Base-by-base conservation (phyloP, 1,140 invertebrate genomes). In the Drosophila kanapiae region DNA sequence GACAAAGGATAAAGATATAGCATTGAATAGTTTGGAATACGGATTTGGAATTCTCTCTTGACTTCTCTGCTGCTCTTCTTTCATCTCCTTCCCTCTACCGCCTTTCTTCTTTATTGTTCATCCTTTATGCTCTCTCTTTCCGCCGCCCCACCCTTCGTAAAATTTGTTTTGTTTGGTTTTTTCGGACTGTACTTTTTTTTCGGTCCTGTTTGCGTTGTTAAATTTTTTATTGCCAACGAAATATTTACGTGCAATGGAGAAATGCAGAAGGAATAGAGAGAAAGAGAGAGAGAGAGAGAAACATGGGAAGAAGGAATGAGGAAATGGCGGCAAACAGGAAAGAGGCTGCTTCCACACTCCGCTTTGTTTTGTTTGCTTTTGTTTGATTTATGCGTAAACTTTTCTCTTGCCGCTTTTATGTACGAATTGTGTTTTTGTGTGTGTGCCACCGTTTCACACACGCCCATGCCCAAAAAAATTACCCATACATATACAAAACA, bases 331-430 rank as follows among this genome's bases (percentile, higher is more conserved):
- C 35, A 38, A 38, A 38, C 53, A 38, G 53, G 35, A 38, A 38
- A 38, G 53, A 56, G 53, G 5, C 49, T 35, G 37, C 40, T 38
- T 53, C 43, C 58, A 37, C 48, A 16, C 48, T 58, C 59, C 27
- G 53, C 61, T 65, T 65, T 72, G 60, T 47, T 71, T 58, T 65
- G 74, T 40, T 45, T 62, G 58, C 31, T 51, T 86, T 74, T 67
- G 69, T 78, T 77, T 88, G 83, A 88, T 87, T 87, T 87, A 87
- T 87, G 83, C 81, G 71, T 88, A 70, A 87, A 87, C 67, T 88
- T 85, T 77, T 51, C 23, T 72, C 38, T 59, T 72, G 67, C 63
- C 48, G 48, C 43, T 56, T 62, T 70, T 82, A 80, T 76, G 65
- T 70, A 62, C 23, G 63, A 42, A 42, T 54, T 47, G 33, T 51